Evolutionary conservation across 2,888 invertebrate species (phyloP).

Genomic region (Rhorus exstirpatorius): DNA sequence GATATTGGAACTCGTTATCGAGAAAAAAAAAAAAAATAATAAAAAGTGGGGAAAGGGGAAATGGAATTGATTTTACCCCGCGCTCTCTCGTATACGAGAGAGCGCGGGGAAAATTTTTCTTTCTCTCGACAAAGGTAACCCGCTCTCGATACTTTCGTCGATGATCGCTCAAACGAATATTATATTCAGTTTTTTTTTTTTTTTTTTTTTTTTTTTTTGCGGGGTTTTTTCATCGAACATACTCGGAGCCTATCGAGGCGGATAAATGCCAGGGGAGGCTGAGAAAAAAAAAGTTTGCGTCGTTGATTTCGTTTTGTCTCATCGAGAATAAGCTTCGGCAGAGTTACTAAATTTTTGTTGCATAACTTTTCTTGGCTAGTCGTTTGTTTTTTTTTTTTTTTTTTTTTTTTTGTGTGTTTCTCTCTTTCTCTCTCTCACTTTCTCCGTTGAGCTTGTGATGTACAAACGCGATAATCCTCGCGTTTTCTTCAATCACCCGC

Average conservation of each 20-base stretch:
- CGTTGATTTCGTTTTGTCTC: conserved; percentile 1
- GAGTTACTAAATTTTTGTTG: conserved; percentile 61
- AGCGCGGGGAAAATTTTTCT: conserved; percentile 22
- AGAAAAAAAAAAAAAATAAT: conserved; percentile 54
- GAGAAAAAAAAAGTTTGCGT: conserved; percentile 34
- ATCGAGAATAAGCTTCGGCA: conserved; percentile 54
- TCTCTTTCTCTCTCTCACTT: no score
- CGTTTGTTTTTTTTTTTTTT: conserved; percentile 36
- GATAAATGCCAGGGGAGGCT: conserved; percentile 32
- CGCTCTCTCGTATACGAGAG: no score
- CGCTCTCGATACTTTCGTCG: conserved; percentile 24
- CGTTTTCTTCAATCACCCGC: conserved; percentile 56
- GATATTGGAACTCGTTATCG: conserved; percentile 60
- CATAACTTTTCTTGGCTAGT: conserved; percentile 64
- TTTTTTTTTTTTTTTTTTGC: no score
- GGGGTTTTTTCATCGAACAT: conserved; percentile 44
- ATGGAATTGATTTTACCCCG: conserved; percentile 28
- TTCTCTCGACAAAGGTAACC: conserved; percentile 10
- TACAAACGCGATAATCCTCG: conserved; percentile 35
- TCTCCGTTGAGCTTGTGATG: conserved; percentile 62
- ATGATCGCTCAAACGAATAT: conserved; percentile 43
- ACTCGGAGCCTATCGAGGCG: conserved; percentile 47
- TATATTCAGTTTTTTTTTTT: conserved; percentile 9
- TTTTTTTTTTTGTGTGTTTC: conserved; percentile 31
- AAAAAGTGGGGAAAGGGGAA: no score